phyloP scores from a whole-genome alignment of 1,140 invertebrate species.

The Brevipalpus yothersi region DNA sequence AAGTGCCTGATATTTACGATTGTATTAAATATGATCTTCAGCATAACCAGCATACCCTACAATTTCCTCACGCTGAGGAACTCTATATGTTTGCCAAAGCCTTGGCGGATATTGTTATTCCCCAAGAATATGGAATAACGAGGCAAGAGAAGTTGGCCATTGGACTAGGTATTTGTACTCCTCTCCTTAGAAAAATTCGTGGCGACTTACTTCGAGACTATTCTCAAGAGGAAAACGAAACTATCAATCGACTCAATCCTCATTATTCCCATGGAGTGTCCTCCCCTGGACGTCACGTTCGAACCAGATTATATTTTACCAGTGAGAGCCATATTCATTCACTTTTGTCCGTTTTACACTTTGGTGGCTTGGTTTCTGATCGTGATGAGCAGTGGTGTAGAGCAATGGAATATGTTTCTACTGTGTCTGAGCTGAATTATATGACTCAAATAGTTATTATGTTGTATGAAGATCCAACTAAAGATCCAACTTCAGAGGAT shows the following conservation, averaged over 20 bases:
- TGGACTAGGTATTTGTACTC: slow-evolving; percentile 88
- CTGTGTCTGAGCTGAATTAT: slow-evolving; percentile 94
- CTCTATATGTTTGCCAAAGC: slow-evolving; percentile 85
- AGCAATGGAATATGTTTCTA: slow-evolving; percentile 92
- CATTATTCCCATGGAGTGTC: slow-evolving; percentile 92
- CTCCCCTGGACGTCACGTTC: slow-evolving; percentile 84
- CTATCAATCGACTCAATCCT: slow-evolving; percentile 81
- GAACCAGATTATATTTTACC: slow-evolving; percentile 80
- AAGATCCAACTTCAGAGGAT: slow-evolving; percentile 28
- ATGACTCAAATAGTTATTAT: slow-evolving; percentile 98
- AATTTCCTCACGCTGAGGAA: slow-evolving; percentile 81
- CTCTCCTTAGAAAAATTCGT: slow-evolving; percentile 80
- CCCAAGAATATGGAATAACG: slow-evolving; percentile 95
- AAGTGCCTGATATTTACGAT: slow-evolving; percentile 98
- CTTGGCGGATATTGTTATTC: slow-evolving; percentile 91
- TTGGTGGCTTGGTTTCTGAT: slow-evolving; percentile 29
- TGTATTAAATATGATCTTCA: slow-evolving; percentile 98
- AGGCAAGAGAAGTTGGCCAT: slow-evolving; percentile 87
- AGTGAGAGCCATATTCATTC: slow-evolving; percentile 99
- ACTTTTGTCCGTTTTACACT: slow-evolving; percentile 75
- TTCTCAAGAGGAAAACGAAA: slow-evolving; percentile 41
- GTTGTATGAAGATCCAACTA: slow-evolving; percentile 96
- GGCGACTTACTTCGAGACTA: slow-evolving; percentile 76
- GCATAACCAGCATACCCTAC: slow-evolving; percentile 83
- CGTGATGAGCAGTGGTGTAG: slow-evolving; percentile 92